Base-by-base conservation (phyloP, 2,888 invertebrate genomes). In the Ganaspis brasiliensis region DNA sequence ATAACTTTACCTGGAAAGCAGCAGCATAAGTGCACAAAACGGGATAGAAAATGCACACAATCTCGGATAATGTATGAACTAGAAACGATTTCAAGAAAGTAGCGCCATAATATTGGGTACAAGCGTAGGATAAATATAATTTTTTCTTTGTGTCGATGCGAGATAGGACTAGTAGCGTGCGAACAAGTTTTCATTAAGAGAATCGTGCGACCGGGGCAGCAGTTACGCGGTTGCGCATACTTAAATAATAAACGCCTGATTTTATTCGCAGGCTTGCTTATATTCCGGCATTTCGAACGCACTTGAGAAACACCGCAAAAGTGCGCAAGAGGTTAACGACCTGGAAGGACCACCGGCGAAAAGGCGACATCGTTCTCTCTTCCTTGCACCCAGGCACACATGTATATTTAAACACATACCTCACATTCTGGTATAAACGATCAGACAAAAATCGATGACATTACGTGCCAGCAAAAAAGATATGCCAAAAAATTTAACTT, bases 241-340 rank as follows among this genome's bases (percentile, higher is more conserved):
- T 61, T 63, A 63, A 63, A 63, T 63, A 63, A 63, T 40, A 63
- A 63, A 63, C 40, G 63, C 63, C 63, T 63, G 40, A 63, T 63
- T 63, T 63, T 40, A 63, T 63, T 63, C 63, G 35, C 21, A 37
- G 16, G 37, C 63, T 63, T 37, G 37, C 63, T 37, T 21, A 40
- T 63, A 63, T 63, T 63, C 63, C 63, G 21, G 40, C 21, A 63
- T 63, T 63, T 63, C 21, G 5, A 63, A 63, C 14, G 37, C 21
- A 35, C 61, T 35, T 61, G 35, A 77, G 74, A 76, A 74, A 74
- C 74, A 52, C 73, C 71, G 81, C 77, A 75, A 72, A 74, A 78
- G 75, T 77, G 73, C 71, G 74, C 73, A 80, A 83, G 82, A 83
- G 87, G 87, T 87, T 79, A 85, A 84, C 77, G 87, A 86, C 85